Conservation (phyloP, 1,140 invertebrate genomes). For the Drosophila persimilis region DNA sequence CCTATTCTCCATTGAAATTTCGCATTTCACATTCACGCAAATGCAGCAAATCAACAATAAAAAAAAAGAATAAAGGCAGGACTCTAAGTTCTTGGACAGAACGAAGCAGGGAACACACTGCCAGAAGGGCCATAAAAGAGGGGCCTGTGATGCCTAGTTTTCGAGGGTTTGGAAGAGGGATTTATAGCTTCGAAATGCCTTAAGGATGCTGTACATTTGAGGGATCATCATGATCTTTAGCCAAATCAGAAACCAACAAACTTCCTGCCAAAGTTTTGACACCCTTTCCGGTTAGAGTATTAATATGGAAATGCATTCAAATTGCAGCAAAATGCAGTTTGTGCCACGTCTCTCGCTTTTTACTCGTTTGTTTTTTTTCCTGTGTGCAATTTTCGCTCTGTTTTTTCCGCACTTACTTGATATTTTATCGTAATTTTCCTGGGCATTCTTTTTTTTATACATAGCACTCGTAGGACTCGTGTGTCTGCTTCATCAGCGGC, state of each 20-base stretch:
- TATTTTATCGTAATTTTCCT: slow-evolving; percentile 68
- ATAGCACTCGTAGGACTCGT: neutral
- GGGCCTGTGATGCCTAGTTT: no score
- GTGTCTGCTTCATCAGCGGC: slow-evolving; percentile 36
- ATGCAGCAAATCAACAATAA: slow-evolving; percentile 68
- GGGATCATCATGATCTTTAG: no score
- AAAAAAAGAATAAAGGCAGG: slow-evolving; percentile 43
- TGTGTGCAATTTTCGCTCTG: slow-evolving; percentile 7
- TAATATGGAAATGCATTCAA: slow-evolving; percentile 57
- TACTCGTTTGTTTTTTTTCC: slow-evolving; percentile 3
- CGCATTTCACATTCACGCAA: slow-evolving; percentile 69
- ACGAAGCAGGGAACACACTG: slow-evolving; percentile 9
- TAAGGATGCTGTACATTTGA: no score
- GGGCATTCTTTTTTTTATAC: slow-evolving; percentile 24
- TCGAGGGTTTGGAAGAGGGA: no score
- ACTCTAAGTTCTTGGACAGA: neutral
- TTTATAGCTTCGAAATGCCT: no score
- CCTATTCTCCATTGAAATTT: slow-evolving; percentile 78
- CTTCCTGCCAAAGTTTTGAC: no score
- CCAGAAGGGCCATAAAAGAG: neutral
- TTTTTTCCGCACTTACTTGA: slow-evolving; percentile 20
- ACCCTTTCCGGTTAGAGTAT: neutral
- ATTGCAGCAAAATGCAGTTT: slow-evolving; percentile 64
- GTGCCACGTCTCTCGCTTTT: slow-evolving; percentile 3
- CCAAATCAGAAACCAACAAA: no score